Conservation (phyloP, 2,113 vertebrate species). For the Campylomormyrus numenius region DNA sequence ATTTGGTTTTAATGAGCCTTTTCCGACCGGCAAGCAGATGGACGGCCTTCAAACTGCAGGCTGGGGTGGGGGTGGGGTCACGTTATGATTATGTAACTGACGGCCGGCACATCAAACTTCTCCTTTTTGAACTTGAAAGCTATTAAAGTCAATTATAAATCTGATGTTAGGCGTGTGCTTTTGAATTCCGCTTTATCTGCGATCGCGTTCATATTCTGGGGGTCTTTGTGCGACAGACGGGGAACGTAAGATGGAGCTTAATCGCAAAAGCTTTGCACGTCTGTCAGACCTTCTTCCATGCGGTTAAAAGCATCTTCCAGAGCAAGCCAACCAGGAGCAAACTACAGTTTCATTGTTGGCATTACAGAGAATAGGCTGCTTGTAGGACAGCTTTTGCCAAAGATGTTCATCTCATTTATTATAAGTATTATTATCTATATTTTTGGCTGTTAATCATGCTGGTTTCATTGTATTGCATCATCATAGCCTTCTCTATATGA, state of each 20-base stretch:
- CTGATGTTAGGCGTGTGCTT: background rate
- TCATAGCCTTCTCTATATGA: background rate
- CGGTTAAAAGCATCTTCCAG: background rate
- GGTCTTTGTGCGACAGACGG: background rate
- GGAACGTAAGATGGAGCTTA: background rate
- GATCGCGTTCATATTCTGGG: background rate
- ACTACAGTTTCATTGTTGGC: background rate
- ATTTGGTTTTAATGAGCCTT: slow-evolving; percentile 33
- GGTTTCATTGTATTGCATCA: background rate
- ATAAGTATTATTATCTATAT: background rate
- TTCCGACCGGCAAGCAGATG: slow-evolving; percentile 21
- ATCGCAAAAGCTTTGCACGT: background rate
- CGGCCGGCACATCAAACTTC: background rate
- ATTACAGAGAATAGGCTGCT: background rate
- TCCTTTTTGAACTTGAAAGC: background rate
- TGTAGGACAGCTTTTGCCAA: background rate
- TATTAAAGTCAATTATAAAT: background rate
- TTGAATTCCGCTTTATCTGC: background rate
- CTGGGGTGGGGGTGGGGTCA: background rate
- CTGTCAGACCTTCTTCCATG: background rate
- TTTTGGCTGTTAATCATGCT: background rate
- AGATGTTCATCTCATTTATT: background rate
- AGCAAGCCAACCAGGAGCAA: background rate
- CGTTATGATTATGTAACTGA: background rate
- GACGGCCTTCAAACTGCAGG: background rate